A percentile compares a stretch with the other conserved stretches of the same genome.
phyloP scores from a whole-genome alignment of 2,113 vertebrate genomes.

The Mus spicilegus region DNA sequence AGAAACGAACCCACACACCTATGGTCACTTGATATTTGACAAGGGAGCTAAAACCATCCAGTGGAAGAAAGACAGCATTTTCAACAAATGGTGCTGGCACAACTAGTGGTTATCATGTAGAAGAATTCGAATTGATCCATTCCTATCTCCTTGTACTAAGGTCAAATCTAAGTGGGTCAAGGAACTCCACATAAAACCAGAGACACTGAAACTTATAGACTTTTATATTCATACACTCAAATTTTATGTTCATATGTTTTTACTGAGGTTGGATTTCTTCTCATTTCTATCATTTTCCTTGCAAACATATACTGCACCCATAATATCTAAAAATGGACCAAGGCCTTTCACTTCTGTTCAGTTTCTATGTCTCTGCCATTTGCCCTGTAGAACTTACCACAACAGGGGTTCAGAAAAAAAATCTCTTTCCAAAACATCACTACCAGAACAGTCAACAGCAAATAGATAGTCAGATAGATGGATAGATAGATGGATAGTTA shows the following conservation, averaged over 20 bases:
- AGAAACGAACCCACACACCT: too few relatives aligned
- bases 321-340: neutral
- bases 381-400: neutral
- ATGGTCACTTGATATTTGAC: too few relatives aligned
- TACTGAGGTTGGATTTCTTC: neutral
- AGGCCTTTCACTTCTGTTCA: neutral
- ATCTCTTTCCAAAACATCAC: neutral
- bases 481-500: neutral
- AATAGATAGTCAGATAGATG: neutral
- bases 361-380: neutral
- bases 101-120: too few relatives aligned
- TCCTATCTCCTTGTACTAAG: too few relatives aligned
- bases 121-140: too few relatives aligned
- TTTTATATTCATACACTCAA: too few relatives aligned
- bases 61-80: too few relatives aligned
- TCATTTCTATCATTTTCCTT: neutral
- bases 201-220: too few relatives aligned
- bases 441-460: neutral
- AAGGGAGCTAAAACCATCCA: too few relatives aligned
- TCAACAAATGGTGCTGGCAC: too few relatives aligned
- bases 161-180: too few relatives aligned
- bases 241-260: neutral
- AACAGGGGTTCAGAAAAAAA: neutral
- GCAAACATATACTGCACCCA: neutral
- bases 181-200: too few relatives aligned